Evolutionary conservation across 2,797 vertebrate genomes (phyloP).

Genomic region (Oryzias dopingdopingensis): DNA sequence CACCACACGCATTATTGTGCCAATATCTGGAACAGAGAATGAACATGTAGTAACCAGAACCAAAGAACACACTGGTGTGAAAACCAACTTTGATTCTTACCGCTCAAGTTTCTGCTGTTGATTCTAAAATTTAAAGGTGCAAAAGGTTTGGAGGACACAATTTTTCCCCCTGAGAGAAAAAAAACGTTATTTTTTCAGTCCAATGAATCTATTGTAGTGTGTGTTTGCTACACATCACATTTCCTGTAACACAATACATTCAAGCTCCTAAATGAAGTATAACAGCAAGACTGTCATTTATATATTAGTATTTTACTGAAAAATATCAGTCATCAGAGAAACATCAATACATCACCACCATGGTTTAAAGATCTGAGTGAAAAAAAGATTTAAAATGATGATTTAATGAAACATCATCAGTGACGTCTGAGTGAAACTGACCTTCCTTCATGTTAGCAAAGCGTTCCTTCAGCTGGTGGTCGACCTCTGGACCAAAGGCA

Average conservation of each 20-base stretch:
- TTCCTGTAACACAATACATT: too few species aligned
- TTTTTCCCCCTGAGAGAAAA: slow-evolving; percentile 88
- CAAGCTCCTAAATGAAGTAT: too few species aligned
- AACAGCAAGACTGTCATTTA: too few species aligned
- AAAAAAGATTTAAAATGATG: too few species aligned
- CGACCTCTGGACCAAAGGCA: slow-evolving; percentile 99
- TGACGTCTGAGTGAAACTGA: slow-evolving; percentile 53
- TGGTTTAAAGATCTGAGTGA: too few species aligned
- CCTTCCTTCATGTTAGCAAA: slow-evolving; percentile 99
- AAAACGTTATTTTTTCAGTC: slow-evolving; percentile 8
- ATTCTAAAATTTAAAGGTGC: slow-evolving; percentile 99
- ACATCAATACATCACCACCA: too few species aligned
- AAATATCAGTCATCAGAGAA: too few species aligned
- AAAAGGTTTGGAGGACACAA: slow-evolving; percentile 99
- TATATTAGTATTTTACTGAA: too few species aligned
- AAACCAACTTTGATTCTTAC: slow-evolving; percentile 72
- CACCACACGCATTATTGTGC: slow-evolving; percentile 99
- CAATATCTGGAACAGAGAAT: slow-evolving; percentile 84
- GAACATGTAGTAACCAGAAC: slow-evolving; percentile 1
- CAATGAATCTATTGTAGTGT: too few species aligned
- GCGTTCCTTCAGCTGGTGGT: slow-evolving; percentile 99
- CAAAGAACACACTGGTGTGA: not conserved
- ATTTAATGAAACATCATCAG: too few species aligned
- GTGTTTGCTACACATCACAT: too few species aligned
- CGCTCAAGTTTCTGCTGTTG: slow-evolving; percentile 99